phyloP scores from a whole-genome alignment of 1,140 invertebrate genomes.

The Papilio glaucus region DNA sequence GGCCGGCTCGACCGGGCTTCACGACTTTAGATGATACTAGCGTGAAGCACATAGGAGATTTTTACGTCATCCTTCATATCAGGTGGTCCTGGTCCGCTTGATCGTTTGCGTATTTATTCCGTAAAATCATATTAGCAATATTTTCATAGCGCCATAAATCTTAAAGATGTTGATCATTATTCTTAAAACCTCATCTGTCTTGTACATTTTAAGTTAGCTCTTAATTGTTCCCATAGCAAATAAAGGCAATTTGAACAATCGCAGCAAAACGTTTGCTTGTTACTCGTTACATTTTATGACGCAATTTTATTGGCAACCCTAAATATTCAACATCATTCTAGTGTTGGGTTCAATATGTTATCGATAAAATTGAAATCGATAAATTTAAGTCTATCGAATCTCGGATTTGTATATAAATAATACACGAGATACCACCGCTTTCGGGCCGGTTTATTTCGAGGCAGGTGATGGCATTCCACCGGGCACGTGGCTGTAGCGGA shows the following conservation, averaged over 20 bases:
- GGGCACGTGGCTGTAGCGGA: slow-evolving; percentile 10
- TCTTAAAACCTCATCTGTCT: not conserved
- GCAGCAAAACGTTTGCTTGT: not conserved
- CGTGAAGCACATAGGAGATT: too few relatives aligned
- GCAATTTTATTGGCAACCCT: not conserved
- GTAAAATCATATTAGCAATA: too few relatives aligned
- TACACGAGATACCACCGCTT: not conserved
- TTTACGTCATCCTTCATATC: too few relatives aligned
- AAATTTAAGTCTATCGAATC: not conserved
- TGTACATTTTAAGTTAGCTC: not conserved
- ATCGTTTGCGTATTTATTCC: too few relatives aligned
- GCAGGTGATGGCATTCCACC: slow-evolving; percentile 16
- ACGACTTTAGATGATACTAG: too few relatives aligned
- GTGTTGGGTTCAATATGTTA: not conserved
- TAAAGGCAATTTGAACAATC: not conserved
- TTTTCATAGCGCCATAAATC: too few relatives aligned
- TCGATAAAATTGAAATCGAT: slow-evolving; percentile 11
- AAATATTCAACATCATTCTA: not conserved
- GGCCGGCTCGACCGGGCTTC: too few relatives aligned
- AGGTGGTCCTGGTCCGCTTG: too few relatives aligned
- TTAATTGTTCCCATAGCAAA: not conserved
- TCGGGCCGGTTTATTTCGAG: slow-evolving; percentile 6
- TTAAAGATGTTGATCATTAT: not conserved
- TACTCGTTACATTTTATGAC: not conserved
- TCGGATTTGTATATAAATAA: not conserved